Conservation (phyloP, 2,797 vertebrate genomes). For the Pseudochirops corinnae region DNA sequence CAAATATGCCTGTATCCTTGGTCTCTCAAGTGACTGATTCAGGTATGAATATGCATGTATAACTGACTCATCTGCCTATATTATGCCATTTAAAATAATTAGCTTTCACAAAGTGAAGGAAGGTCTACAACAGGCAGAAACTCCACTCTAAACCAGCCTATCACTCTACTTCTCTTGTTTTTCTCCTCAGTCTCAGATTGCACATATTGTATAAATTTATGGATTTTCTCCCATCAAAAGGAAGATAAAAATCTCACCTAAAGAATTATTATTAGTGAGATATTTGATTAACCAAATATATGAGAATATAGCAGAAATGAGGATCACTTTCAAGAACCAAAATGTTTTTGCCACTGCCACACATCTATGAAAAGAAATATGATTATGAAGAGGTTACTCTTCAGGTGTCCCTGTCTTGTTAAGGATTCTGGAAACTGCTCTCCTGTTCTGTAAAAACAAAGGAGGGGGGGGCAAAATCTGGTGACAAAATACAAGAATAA, state of each 20-base stretch:
- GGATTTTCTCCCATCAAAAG: slow-evolving; percentile 58
- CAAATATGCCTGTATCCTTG: neutral
- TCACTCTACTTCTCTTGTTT: slow-evolving; percentile 3
- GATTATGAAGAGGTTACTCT: neutral
- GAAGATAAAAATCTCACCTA: slow-evolving; percentile 58
- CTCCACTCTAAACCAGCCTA: neutral
- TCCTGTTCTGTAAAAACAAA: slow-evolving; percentile 58
- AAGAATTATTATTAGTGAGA: slow-evolving; percentile 15
- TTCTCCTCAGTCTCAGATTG: neutral
- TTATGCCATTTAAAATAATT: neutral
- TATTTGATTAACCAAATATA: slow-evolving; percentile 12
- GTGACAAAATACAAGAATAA: slow-evolving; percentile 22
- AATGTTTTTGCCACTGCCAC: slow-evolving; percentile 2
- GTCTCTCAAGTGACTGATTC: neutral
- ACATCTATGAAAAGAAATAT: neutral
- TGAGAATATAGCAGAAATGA: slow-evolving; percentile 49
- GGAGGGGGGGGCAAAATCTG: slow-evolving; percentile 45
- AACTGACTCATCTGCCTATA: neutral
- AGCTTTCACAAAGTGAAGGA: neutral
- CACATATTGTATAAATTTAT: slow-evolving; percentile 47
- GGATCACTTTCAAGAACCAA: slow-evolving; percentile 38
- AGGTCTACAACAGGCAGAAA: neutral
- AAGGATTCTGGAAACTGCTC: slow-evolving; percentile 52
- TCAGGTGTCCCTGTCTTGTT: slow-evolving; percentile 14
- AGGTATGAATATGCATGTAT: neutral